Percentiles rank a stretch among this genome's conserved stretches.
Evolutionary conservation across 2,888 invertebrate species (phyloP).

Genomic region (Prosapia bicincta): DNA sequence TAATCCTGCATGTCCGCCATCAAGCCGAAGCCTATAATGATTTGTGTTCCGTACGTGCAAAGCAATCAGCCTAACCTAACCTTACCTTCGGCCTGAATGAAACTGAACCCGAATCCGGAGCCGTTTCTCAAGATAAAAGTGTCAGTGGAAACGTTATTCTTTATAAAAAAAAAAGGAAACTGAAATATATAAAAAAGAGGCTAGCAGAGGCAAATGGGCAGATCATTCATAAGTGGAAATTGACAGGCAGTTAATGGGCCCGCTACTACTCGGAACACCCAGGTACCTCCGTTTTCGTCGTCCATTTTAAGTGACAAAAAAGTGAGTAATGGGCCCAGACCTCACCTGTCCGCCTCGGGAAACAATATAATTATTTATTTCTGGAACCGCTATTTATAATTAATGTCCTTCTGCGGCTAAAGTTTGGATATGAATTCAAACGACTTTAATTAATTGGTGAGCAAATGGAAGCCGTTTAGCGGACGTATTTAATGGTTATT

Average conservation of each 20-base stretch:
- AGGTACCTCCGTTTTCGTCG: conserved; percentile 2
- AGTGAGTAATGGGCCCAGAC: conserved; percentile 16
- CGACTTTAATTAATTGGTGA: not conserved
- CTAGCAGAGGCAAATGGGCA: conserved; percentile 14
- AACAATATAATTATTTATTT: conserved; percentile 27
- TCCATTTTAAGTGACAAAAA: conserved; percentile 21
- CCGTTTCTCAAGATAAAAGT: not conserved
- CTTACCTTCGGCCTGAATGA: too few species aligned
- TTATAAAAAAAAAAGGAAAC: not conserved
- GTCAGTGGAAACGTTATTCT: not conserved
- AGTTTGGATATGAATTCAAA: not conserved
- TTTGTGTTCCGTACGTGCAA: too few species aligned
- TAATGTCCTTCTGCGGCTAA: not conserved
- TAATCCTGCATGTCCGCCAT: too few species aligned
- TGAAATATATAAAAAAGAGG: not conserved
- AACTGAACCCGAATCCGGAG: not conserved
- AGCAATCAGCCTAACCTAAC: too few species aligned
- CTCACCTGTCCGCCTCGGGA: conserved; percentile 14
- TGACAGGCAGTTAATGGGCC: conserved; percentile 24
- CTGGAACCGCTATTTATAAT: not conserved
- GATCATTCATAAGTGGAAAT: conserved; percentile 28
- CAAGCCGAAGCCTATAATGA: too few species aligned
- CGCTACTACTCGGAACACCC: conserved; percentile 23
- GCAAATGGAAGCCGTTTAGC: not conserved
- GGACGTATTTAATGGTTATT: not conserved